phyloP scores from a whole-genome alignment of 2,797 vertebrate genomes.

The Eulemur albifrons region DNA sequence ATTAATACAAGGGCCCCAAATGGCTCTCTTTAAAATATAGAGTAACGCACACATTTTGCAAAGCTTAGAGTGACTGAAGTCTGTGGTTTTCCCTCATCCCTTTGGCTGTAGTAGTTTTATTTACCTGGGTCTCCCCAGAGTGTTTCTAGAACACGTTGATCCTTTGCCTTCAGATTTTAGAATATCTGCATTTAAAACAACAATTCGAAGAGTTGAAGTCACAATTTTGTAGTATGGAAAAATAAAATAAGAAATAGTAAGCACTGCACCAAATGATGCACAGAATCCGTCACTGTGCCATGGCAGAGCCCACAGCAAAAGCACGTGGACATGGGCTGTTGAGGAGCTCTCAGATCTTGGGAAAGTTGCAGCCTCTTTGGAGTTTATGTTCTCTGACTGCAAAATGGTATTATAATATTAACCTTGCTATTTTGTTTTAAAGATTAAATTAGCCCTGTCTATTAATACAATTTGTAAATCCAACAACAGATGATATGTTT shows the following conservation, averaged over 20 bases:
- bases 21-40: neutral
- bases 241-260: neutral
- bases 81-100: neutral
- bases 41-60: neutral
- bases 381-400: neutral
- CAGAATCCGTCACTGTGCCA: rapidly evolving
- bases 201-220: neutral
- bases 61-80: neutral
- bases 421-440: rapidly evolving
- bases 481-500: too few species aligned
- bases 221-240: neutral
- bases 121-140: neutral
- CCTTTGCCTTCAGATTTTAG: neutral
- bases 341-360: rapidly evolving
- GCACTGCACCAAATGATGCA: rapidly evolving
- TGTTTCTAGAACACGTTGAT: neutral
- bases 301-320: too few species aligned
- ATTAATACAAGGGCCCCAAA: neutral
- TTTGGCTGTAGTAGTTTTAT: neutral
- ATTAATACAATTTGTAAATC: neutral
- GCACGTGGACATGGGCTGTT: rapidly evolving
- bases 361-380: too few species aligned
- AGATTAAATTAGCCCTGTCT: neutral
- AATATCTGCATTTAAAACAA: neutral
- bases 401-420: rapidly evolving